Evolutionary conservation across 2,888 invertebrate genomes (phyloP), one percentile per base, ranked within the genome.

Genomic region (Agrochola lychnidis): DNA sequence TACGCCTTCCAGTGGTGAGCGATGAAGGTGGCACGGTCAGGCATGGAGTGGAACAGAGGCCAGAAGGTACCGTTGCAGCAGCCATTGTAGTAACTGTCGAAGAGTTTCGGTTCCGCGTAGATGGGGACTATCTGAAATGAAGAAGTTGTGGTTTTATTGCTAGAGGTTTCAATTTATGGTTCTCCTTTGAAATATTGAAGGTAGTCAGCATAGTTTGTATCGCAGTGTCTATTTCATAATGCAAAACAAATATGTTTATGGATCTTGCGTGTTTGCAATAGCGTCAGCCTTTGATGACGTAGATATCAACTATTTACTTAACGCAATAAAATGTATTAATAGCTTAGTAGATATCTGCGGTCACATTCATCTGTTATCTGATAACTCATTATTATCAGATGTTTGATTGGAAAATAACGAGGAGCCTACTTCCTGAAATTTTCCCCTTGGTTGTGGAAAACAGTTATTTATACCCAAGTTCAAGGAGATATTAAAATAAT

Each of bases 41-140:
- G 99, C 99, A 99, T 99, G 25, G 99, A 99, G 93, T 99, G 99
- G 92, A 99, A 99, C 22, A 99, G 95, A 0, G 99, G 99, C 99
- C 99, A 99, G 93, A 99, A 98, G 1, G 98, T 99, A 30, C 98
- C 98, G 91, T 99, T 99, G 92, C 99, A 99, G 93, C 98, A 99
- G 16, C 99, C 99, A 96, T 99, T 99, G 97, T 99, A 99, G 94
- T 99, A 99, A 78, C 98, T 98, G 90, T 99, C 98, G 91, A 99
- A 99, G 76, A 98, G 96, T 73, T 97, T 97, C 0, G 98, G 97
- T 79, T 98, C 98, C 19, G 98, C 97, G 88, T 97, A 97, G 22
- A 99, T 98, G 0, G 98, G 97, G 0, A 99, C 98, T 40, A 98
- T 98, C 98, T 98, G 94, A 16, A 94, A 92, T 78, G 42, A 69